Evolutionary conservation across 1,140 invertebrate genomes (phyloP), one percentile per base, ranked within the genome.

Genomic region (Cotesia vestalis): DNA sequence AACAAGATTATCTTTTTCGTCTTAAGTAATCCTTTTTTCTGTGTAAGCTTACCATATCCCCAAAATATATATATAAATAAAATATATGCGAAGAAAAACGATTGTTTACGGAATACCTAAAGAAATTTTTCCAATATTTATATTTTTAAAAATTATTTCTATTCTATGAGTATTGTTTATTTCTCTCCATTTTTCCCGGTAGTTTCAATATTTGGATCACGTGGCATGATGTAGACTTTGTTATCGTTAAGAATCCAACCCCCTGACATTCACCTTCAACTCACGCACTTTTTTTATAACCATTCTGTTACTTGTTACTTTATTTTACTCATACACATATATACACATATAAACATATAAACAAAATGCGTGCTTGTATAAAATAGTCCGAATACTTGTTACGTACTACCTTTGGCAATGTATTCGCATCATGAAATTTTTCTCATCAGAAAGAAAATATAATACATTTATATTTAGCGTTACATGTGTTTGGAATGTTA

Each of bases 191-290:
- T 55, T 55, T 27, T 46, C 34, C 67, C 14, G 57, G 27, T 67
- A 64, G 38, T 75, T 17, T 52, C 74, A 27, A 27, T 75, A 78
- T 78, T 79, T 72, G 72, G 78, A 75, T 81, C 77, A 81, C 78
- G 77, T 77, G 76, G 74, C 67, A 59, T 62, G 64, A 14, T 40
- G 55, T 52, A 73, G 74, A 73, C 75, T 78, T 78, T 77, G 76
- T 79, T 79, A 78, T 80, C 76, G 77, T 60, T 59, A 62, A 67
- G 61, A 71, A 67, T 66, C 57, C 62, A 71, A 71, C 66, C 53
- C 70, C 72, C 66, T 38, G 51, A 59, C 17, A 59, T 59, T 59
- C 57, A 6, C 20, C 57, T 59, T 59, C 57, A 59, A 9, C 57
- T 59, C 57, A 59, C 57, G 57, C 57, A 59, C 57, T 59, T 20